Conservation (phyloP, 2,113 vertebrate genomes). For the Perca schrenkii region DNA sequence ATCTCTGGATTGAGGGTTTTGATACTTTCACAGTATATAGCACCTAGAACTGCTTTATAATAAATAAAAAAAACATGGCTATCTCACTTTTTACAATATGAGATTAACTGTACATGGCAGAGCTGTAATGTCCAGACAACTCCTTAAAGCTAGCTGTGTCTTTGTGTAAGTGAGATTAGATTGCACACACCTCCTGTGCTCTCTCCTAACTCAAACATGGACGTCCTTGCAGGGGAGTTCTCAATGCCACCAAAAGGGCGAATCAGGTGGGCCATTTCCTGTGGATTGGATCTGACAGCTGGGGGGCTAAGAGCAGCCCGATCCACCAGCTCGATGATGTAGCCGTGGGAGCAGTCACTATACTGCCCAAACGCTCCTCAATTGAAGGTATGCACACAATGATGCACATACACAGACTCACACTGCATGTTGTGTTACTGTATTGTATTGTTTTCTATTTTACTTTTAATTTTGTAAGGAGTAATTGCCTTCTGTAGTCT, state of each 20-base stretch:
- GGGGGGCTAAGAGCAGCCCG: slow-evolving; percentile 92
- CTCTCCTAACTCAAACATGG: slow-evolving; percentile 46
- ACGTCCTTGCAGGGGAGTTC: slow-evolving; percentile 88
- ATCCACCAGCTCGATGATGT: slow-evolving; percentile 91
- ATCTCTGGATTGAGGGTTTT: too few relatives aligned
- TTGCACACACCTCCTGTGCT: slow-evolving; percentile 39
- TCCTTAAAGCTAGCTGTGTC: slow-evolving; percentile 23
- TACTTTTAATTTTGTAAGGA: neutral
- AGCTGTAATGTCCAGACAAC: slow-evolving; percentile 31
- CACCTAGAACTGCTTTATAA: too few relatives aligned
- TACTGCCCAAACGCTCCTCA: slow-evolving; percentile 93
- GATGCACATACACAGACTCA: neutral
- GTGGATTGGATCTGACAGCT: slow-evolving; percentile 97
- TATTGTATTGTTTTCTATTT: neutral
- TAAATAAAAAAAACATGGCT: too few relatives aligned
- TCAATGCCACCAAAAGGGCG: slow-evolving; percentile 93
- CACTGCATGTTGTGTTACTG: slow-evolving; percentile 2
- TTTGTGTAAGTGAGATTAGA: slow-evolving; percentile 54
- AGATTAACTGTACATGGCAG: slow-evolving; percentile 24
- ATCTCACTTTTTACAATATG: neutral
- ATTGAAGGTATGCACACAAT: slow-evolving; percentile 87
- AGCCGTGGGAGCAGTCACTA: slow-evolving; percentile 93
- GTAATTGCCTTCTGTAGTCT: neutral
- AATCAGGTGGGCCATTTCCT: slow-evolving; percentile 94
- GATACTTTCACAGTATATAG: too few relatives aligned